phyloP scores from a whole-genome alignment of 2,888 invertebrate species.

The Cantharis flavilabris region DNA sequence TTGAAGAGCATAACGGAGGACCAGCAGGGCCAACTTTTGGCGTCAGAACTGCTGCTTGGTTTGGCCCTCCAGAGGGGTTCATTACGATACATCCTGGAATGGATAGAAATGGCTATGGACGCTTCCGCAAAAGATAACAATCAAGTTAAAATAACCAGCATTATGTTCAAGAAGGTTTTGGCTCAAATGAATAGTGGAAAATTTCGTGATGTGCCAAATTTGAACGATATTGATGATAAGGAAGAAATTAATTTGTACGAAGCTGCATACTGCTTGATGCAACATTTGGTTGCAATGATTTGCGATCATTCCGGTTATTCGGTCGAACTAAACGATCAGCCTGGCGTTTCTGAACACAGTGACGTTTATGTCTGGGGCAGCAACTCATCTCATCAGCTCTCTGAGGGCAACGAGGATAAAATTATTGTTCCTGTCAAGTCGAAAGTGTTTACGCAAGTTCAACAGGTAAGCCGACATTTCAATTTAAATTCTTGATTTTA shows the following conservation, averaged over 20 bases:
- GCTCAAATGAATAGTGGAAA: constrained; percentile 44
- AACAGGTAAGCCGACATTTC: constrained; percentile 55
- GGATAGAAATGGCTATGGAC: constrained; percentile 65
- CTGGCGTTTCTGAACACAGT: constrained; percentile 49
- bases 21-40: constrained; percentile 52
- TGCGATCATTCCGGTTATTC: constrained; percentile 52
- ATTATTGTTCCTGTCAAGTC: constrained; percentile 62
- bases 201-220: constrained; percentile 28
- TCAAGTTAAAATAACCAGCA: constrained; percentile 39
- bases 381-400: constrained; percentile 67
- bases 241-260: constrained; percentile 54
- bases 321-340: constrained; percentile 23
- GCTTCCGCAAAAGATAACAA: constrained; percentile 41
- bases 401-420: constrained; percentile 65
- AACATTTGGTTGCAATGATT: constrained; percentile 56
- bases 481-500: background rate
- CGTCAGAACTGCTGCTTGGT: constrained; percentile 61
- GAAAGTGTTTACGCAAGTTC: constrained; percentile 61
- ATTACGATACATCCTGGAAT: constrained; percentile 63
- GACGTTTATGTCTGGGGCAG: constrained; percentile 69
- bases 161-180: constrained; percentile 47
- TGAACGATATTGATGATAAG: constrained; percentile 18
- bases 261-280: constrained; percentile 61
- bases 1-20: constrained; percentile 59
- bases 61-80: constrained; percentile 65